phyloP scores from a whole-genome alignment of 2,113 vertebrate genomes.

The Siniperca knerii region DNA sequence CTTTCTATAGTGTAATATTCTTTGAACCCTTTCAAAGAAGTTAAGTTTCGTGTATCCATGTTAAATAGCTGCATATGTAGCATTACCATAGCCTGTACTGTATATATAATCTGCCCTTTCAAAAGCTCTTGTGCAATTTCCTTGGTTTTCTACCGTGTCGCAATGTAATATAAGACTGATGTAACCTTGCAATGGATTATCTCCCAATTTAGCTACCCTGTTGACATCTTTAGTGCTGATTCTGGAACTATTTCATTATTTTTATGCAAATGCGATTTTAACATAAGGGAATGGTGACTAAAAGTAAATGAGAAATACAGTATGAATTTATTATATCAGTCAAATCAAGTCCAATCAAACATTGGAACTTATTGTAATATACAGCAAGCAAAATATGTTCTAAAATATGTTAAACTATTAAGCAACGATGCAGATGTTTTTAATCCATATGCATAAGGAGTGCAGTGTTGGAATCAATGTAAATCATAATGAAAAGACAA shows the following conservation, averaged over 20 bases:
- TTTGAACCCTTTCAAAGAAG: slow-evolving; percentile 9
- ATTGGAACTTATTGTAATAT: background rate
- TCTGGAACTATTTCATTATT: slow-evolving; percentile 14
- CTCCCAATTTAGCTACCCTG: slow-evolving; percentile 30
- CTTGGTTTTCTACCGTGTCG: slow-evolving; percentile 1
- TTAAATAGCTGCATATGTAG: slow-evolving; percentile 20
- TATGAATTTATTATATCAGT: slow-evolving; percentile 16
- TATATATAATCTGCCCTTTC: slow-evolving; percentile 17
- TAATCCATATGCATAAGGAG: slow-evolving; percentile 1
- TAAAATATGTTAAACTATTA: background rate
- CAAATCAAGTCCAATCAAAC: slow-evolving; percentile 8
- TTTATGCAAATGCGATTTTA: slow-evolving; percentile 30
- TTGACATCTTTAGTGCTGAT: slow-evolving; percentile 25
- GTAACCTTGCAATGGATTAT: slow-evolving; percentile 32
- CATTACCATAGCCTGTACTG: slow-evolving; percentile 14
- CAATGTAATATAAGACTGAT: slow-evolving; percentile 21
- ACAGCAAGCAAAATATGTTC: background rate
- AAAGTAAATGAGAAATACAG: slow-evolving; percentile 4
- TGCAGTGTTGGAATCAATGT: background rate
- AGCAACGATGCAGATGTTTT: background rate
- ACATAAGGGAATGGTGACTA: slow-evolving; percentile 1
- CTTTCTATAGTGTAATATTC: background rate
- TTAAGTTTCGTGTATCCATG: background rate
- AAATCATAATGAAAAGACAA: slow-evolving; percentile 18
- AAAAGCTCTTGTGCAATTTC: slow-evolving; percentile 37